Evolutionary conservation across 2,888 invertebrate species (phyloP), one percentile per base, ranked within the genome.

Genomic region (Dynastes grantii): DNA sequence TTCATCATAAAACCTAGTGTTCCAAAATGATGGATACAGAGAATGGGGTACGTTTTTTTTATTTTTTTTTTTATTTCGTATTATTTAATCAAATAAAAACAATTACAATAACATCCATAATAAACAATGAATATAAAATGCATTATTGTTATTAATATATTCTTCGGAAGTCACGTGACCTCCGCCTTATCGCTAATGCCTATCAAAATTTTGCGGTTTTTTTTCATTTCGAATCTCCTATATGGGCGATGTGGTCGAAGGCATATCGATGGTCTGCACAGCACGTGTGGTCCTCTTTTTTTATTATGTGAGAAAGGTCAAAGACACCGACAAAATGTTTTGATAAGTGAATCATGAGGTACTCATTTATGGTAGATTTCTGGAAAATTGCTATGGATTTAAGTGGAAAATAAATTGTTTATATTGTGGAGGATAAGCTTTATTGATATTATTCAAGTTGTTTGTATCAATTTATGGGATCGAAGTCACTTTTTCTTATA

Each of bases 1-100:
- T 32, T 32, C 45, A 11, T 45, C 45, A 8, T 11, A 45, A 45
- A 45, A 45, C 45, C 8, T 45, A 27, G 29, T 51, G 49, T 9
- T 51, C 1, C 11, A 78, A 76, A 45, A 80, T 80, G 80, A 81
- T 81, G 81, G 81, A 81, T 51, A 80, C 78, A 2, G 81, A 81
- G 37, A 80, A 80, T 64, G 81, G 80, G 81, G 81, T 81, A 68
- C 53, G 81, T 81, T 80, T 75, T 40, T n/a, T 11, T 29, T 53
- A 32, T 27, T 27, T 70, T 51, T 53, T 27, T 53, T 51, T 53
- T 53, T 9, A 58, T 58, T 22, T 58, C 3, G 3, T 58, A n/a
- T n/a, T 22, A 22, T 9, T 58, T 37, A 37, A 37, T 37, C 11
- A 2, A 53, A 53, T 8, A 45, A 2, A 45, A 40, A 40, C 40